Evolutionary conservation across 2,888 invertebrate genomes (phyloP), one percentile per base, ranked within the genome.

Genomic region (Agriotes lineatus): DNA sequence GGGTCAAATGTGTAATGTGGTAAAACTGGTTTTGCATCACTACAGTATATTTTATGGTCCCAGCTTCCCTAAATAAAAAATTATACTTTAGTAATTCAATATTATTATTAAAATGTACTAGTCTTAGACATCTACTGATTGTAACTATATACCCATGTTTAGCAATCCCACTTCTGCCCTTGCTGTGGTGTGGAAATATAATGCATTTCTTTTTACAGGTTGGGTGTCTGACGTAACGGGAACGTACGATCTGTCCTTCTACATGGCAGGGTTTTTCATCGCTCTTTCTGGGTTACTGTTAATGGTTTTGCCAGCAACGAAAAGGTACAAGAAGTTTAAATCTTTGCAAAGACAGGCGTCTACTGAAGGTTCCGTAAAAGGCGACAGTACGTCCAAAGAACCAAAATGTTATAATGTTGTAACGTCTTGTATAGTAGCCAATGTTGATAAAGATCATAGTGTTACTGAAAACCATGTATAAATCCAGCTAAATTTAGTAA

Each of bases 191-290:
- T n/a, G n/a, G n/a, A n/a, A n/a, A n/a, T n/a, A n/a, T n/a, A n/a
- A n/a, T n/a, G n/a, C n/a, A n/a, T n/a, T n/a, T 44, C 57, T 44
- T 54, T 61, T 70, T 54, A 70, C 85, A 95, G 95, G 95, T 45
- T 93, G 92, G 91, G 87, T 95, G 42, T 93, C 89, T 84, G 95
- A 95, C 83, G 86, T 92, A 63, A 93, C 93, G 0, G 90, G 89
- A 50, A 89, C 88, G 6, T 95, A 94, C 85, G 89, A 93, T 82
- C 85, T 93, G 52, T 92, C 94, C 0, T 95, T 95, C 86, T 94
- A 93, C 85, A 81, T 93, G 60, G 91, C 94, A 0, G 95, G 95
- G 0, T 85, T 92, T 19, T 94, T 94, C 85, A 94, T 95, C 74
- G 90, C 89, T 0, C 60, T 92, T 9, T 94, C 94, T 0, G 95